Evolutionary conservation across 2,797 vertebrate genomes (phyloP).

Genomic region (Cyprinodon diabolis): DNA sequence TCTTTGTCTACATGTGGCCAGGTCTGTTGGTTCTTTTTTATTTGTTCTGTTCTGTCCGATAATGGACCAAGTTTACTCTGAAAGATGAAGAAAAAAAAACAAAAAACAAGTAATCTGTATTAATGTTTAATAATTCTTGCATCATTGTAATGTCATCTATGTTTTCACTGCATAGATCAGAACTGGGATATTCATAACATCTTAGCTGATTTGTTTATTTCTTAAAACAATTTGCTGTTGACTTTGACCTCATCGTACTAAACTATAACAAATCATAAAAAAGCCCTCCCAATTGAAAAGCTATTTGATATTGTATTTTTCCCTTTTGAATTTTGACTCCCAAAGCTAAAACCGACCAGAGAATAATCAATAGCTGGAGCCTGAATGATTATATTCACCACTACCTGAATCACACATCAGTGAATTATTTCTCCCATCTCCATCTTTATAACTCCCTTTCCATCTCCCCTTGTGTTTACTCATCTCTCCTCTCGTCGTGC

Average conservation of each 20-base stretch:
- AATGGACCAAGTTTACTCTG: too few relatives aligned
- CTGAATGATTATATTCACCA: neutral
- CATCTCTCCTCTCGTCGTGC: constrained; percentile 38
- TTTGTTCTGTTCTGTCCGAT: too few relatives aligned
- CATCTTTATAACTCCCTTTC: constrained; percentile 30
- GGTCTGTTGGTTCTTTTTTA: too few relatives aligned
- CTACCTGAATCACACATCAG: constrained; percentile 14
- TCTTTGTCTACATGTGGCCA: too few relatives aligned
- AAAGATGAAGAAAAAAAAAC: too few relatives aligned
- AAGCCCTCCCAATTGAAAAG: neutral
- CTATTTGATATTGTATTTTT: neutral
- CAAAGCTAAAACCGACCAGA: neutral
- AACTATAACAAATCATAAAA: neutral
- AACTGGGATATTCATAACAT: neutral
- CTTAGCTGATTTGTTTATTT: neutral
- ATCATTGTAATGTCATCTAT: too few relatives aligned
- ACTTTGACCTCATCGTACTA: neutral
- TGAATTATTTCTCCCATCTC: constrained; percentile 17
- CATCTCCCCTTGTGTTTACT: constrained; percentile 27
- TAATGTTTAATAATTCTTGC: too few relatives aligned
- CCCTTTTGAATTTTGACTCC: neutral
- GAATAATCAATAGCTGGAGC: neutral
- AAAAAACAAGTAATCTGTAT: too few relatives aligned
- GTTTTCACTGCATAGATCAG: too few relatives aligned
- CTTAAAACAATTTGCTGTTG: neutral